phyloP scores from a whole-genome alignment of 2,797 vertebrate species.

The Ambastaia sidthimunki region DNA sequence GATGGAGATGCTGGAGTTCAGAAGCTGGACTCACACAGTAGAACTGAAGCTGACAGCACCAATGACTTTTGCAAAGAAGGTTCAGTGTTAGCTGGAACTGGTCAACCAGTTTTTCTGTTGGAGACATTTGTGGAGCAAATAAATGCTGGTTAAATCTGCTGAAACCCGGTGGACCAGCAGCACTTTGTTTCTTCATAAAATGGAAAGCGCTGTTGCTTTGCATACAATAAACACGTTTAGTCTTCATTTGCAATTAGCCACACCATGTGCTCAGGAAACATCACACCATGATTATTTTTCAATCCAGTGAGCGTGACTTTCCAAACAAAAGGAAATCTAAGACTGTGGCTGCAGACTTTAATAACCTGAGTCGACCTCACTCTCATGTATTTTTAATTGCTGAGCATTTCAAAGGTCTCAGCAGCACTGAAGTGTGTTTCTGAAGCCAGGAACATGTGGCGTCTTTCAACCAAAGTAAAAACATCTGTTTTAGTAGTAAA shows the following conservation, averaged over 20 bases:
- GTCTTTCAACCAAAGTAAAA: conserved; percentile 37
- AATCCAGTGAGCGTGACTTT: background rate
- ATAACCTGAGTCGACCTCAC: conserved; percentile 33
- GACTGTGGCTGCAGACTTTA: conserved; percentile 1
- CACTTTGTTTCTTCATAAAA: too few relatives aligned
- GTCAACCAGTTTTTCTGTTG: too few relatives aligned
- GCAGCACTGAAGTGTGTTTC: background rate
- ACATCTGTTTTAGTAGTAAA: too few relatives aligned
- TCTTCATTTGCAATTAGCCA: background rate
- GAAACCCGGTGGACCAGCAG: too few relatives aligned
- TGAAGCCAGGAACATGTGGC: background rate
- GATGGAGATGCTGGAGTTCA: conserved; percentile 31
- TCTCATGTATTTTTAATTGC: conserved; percentile 28
- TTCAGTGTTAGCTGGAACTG: too few relatives aligned
- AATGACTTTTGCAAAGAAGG: background rate
- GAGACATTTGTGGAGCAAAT: too few relatives aligned
- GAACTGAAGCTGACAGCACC: background rate
- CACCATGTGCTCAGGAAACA: background rate
- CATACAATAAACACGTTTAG: background rate
- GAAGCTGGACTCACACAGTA: background rate
- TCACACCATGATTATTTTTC: background rate
- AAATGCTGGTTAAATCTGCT: too few relatives aligned
- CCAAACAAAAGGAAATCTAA: background rate
- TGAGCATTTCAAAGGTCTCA: conserved; percentile 26
- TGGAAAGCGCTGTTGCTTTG: background rate